These are phyloP conservation scores for Orchestia grillus DNA, from an alignment of 1,140 invertebrate genomes.

Conservation along the genomic window DNA sequence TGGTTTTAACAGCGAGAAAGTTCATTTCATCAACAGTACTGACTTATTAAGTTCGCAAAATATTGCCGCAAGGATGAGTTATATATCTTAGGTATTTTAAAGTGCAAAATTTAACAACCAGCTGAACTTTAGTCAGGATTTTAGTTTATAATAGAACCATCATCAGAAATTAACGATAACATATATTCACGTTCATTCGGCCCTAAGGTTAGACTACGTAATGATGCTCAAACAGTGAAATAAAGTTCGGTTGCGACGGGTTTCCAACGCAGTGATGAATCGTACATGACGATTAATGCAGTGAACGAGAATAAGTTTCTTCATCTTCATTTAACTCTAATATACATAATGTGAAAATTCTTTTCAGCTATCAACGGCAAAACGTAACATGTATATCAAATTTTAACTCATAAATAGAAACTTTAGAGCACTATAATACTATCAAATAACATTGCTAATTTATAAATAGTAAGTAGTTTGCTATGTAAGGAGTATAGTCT, in stretches of 20 bases:
- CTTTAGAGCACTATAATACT: conserved; percentile 47
- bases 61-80: background rate
- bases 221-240: background rate
- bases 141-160: background rate
- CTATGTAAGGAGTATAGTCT: conserved; percentile 21
- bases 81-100: background rate
- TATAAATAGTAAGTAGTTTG: conserved; percentile 22
- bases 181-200: background rate
- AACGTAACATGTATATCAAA: conserved; percentile 49
- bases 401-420: conserved; percentile 45
- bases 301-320: background rate
- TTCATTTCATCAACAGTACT: background rate
- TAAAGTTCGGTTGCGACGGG: background rate
- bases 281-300: background rate
- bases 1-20: background rate
- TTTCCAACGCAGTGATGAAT: background rate
- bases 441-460: conserved; percentile 51
- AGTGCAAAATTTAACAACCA: no score
- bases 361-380: conserved; percentile 29
- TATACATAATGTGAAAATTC: conserved; percentile 14
- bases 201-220: background rate
- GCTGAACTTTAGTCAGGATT: no score
- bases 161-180: background rate
- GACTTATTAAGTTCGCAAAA: background rate
- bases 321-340: background rate